Evolutionary conservation across 1,140 invertebrate species (phyloP).

Genomic region (Dendrolimus kikuchii): DNA sequence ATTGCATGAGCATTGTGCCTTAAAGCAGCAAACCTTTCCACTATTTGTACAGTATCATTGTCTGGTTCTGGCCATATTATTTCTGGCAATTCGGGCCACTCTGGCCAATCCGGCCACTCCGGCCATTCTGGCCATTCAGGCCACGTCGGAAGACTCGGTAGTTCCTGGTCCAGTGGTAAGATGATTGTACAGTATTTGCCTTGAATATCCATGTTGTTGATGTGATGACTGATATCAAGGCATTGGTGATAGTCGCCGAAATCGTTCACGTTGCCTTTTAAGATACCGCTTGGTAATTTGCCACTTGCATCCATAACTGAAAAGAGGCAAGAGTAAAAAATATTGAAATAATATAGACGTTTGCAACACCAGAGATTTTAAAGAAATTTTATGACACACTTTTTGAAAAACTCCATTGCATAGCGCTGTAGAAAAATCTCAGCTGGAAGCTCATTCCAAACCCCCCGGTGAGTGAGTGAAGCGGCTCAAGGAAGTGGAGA

Average conservation of each 20-base stretch:
- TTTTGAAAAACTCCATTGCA: too few species aligned
- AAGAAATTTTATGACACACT: too few species aligned
- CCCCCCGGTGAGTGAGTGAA: too few species aligned
- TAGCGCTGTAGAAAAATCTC: too few species aligned
- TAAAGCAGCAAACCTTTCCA: not conserved
- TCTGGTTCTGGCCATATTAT: constrained; percentile 4
- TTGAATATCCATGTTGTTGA: constrained; percentile 14
- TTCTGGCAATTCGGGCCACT: constrained; percentile 6
- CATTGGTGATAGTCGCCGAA: constrained; percentile 35
- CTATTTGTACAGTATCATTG: not conserved
- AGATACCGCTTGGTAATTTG: constrained; percentile 24
- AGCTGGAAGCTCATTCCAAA: too few species aligned
- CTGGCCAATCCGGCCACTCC: constrained; percentile 2
- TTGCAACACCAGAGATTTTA: too few species aligned
- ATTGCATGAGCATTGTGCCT: constrained; percentile 1
- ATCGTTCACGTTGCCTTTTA: constrained; percentile 22
- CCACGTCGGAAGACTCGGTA: constrained; percentile 7
- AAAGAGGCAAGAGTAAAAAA: constrained; percentile 6
- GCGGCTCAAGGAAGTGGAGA: too few species aligned
- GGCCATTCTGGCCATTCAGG: not conserved
- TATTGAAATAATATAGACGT: not conserved
- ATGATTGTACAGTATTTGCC: constrained; percentile 32
- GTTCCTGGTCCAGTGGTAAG: constrained; percentile 16
- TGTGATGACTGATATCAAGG: constrained; percentile 17
- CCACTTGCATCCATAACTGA: constrained; percentile 32